Evolutionary conservation across 2,797 vertebrate species (phyloP), one percentile per base, ranked within the genome.

Genomic region (Threskiornis aethiopicus): DNA sequence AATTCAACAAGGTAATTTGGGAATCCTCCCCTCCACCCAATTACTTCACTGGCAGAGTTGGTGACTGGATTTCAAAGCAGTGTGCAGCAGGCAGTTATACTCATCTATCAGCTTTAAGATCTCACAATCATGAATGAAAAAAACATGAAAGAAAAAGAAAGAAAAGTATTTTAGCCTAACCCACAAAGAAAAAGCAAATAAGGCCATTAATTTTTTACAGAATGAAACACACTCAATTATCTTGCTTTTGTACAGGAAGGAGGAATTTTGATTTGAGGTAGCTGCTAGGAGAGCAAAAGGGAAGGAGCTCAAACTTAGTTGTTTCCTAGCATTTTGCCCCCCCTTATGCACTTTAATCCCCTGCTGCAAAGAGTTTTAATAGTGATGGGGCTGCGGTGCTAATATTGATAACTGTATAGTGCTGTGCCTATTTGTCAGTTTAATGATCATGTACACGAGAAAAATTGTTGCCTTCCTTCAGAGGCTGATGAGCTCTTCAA

Each of bases 351-450:
- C 28, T 90, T 76, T 41, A 77, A 62, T 95, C 72, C 80, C 47
- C 65, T 75, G 55, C 47, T 90, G 76, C 79, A 84, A 88, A 87
- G 78, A 42, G 31, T 93, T 95, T 95, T 94, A 95, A 89, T 37
- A 95, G 87, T 85, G 86, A 90, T 79, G 76, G 61, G 66, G 55
- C 72, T 96, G 84, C 10, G n/a, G 57, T 87, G 70, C 78, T 95
- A 95, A 84, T 94, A 85, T 79, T 96, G 96, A 97, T 94, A 97
- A 91, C 92, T 93, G 64, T 61, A 33, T 46, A 76, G 78, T 72
- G 52, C 91, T 61, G 49, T 61, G 79, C 57, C 92, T 93, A 94
- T 97, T 97, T 97, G 95, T 97, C 96, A 97, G 87, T 94, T 98
- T 97, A 96, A 97, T 92, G 93, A 94, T 96, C 96, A 94, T 73